Evolutionary conservation across 2,113 vertebrate genomes (phyloP).

Genomic region (Elephas maximus): DNA sequence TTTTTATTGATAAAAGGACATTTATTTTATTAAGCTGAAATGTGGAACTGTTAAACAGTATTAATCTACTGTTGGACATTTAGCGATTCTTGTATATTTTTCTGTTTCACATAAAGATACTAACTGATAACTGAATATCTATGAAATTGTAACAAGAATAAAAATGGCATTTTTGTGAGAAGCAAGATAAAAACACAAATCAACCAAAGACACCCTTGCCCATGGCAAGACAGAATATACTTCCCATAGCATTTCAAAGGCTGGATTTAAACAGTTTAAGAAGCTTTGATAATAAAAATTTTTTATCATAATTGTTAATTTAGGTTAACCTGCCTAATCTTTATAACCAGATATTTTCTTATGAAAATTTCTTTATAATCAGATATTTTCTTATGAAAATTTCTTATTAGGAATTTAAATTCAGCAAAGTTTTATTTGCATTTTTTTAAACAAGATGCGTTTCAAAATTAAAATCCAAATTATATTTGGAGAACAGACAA

Average conservation of each 20-base stretch:
- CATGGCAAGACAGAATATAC: neutral
- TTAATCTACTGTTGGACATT: neutral
- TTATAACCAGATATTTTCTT: conserved; percentile 34
- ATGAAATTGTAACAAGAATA: conserved; percentile 3
- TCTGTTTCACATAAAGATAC: conserved; percentile 35
- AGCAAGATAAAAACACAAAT: conserved; percentile 45
- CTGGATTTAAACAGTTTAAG: conserved; percentile 19
- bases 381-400: conserved; percentile 61
- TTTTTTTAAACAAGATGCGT: conserved; percentile 11
- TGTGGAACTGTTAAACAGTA: neutral
- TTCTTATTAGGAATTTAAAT: conserved; percentile 55
- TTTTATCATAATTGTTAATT: conserved; percentile 40
- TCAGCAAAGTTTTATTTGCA: conserved; percentile 30
- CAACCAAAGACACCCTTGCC: neutral
- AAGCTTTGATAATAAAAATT: neutral
- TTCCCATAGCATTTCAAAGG: conserved; percentile 20
- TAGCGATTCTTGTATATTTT: conserved; percentile 33
- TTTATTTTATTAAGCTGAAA: conserved; percentile 31
- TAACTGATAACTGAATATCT: conserved; percentile 10
- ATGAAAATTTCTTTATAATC: conserved; percentile 38
- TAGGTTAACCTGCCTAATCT: neutral
- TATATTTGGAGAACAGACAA: conserved; percentile 48
- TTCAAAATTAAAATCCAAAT: conserved; percentile 58
- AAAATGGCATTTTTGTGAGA: conserved; percentile 11
- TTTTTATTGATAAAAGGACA: neutral